Conservation (phyloP, 2,888 invertebrate genomes). For the Macaria notata region DNA sequence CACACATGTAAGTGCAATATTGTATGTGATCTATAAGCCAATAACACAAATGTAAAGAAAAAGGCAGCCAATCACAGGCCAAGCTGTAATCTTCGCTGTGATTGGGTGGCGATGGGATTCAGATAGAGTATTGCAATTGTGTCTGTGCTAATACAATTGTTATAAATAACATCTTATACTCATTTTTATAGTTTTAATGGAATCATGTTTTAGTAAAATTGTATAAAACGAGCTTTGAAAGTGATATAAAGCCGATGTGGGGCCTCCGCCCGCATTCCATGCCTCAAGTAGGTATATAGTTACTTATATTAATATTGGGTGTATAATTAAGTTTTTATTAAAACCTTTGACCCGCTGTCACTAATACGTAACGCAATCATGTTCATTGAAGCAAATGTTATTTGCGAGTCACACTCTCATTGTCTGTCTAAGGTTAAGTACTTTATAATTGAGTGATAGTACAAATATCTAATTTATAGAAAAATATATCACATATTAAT, state of each 20-base stretch:
- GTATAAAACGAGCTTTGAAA: conserved; percentile 59
- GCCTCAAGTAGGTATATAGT: background rate
- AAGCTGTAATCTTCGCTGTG: too few species aligned
- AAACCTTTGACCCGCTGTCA: conserved; percentile 71
- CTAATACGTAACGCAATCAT: conserved; percentile 58
- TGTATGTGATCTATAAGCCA: too few species aligned
- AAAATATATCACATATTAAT: conserved; percentile 78
- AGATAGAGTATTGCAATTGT: too few species aligned
- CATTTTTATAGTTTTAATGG: conserved; percentile 61
- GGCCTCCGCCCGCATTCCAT: too few species aligned
- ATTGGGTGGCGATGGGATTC: too few species aligned
- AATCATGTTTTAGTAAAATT: conserved; percentile 54
- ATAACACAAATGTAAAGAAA: too few species aligned
- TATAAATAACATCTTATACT: conserved; percentile 62
- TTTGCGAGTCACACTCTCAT: conserved; percentile 80
- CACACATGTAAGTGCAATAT: too few species aligned
- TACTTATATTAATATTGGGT: conserved; percentile 51
- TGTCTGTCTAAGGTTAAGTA: conserved; percentile 67
- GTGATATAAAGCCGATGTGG: conserved; percentile 24
- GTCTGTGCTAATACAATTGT: conserved; percentile 19
- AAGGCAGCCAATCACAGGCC: too few species aligned
- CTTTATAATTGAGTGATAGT: conserved; percentile 80
- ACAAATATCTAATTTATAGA: conserved; percentile 81
- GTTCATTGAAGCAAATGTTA: conserved; percentile 70
- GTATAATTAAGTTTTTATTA: conserved; percentile 41